Conservation (phyloP, 2,888 invertebrate genomes). For the Gastrophysa polygoni region DNA sequence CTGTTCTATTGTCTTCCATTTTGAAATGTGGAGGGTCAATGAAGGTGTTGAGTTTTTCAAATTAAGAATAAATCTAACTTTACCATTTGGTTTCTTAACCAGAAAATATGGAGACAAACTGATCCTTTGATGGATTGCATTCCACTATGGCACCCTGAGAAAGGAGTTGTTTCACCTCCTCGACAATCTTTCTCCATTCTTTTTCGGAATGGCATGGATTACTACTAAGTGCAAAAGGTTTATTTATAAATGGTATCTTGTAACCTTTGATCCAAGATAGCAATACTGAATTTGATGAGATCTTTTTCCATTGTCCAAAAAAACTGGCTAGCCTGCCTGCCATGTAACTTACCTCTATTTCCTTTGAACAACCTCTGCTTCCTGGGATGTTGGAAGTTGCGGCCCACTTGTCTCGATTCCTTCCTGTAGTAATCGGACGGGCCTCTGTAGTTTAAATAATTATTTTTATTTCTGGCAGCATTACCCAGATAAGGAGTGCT, state of each 20-base stretch:
- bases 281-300: neutral
- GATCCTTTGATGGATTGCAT: constrained; percentile 15
- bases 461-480: neutral
- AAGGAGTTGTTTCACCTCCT: neutral
- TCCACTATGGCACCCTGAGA: constrained; percentile 8
- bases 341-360: constrained; percentile 1
- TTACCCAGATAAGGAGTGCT: neutral
- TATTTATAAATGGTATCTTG: constrained; percentile 1
- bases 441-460: constrained; percentile 8
- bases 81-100: constrained; percentile 30
- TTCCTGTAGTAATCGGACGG: constrained; percentile 4
- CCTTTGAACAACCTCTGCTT: neutral
- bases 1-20: constrained; percentile 40
- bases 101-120: constrained; percentile 38
- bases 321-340: neutral
- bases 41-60: constrained; percentile 34
- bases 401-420: neutral
- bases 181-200: neutral
- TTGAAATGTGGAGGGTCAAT: constrained; percentile 40
- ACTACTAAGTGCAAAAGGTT: neutral
- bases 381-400: neutral
- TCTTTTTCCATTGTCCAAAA: neutral
- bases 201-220: neutral
- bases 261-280: neutral
- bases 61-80: constrained; percentile 40